These are phyloP conservation scores for Scomber japonicus DNA, from an alignment of 2,113 vertebrate species.

Conservation along the genomic window DNA sequence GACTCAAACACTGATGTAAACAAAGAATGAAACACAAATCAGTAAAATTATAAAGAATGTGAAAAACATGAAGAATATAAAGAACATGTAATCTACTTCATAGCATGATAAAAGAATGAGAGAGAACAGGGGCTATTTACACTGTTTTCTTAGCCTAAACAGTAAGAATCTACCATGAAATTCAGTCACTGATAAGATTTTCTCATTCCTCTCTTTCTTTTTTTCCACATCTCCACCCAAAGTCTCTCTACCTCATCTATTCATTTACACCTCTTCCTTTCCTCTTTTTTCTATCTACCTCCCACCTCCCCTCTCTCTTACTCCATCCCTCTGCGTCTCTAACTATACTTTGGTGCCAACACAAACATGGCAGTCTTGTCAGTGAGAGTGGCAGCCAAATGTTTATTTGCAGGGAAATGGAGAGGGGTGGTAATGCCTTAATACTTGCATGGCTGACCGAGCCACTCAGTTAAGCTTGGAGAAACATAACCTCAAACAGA, in stretches of 20 bases:
- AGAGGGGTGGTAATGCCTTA: slow-evolving; percentile 72
- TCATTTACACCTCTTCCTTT: slow-evolving; percentile 12
- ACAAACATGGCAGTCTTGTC: slow-evolving; percentile 64
- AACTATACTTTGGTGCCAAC: slow-evolving; percentile 59
- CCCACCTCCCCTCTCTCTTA: slow-evolving; percentile 8
- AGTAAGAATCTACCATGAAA: slow-evolving; percentile 37
- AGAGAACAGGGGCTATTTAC: neutral
- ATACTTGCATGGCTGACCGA: slow-evolving; percentile 54
- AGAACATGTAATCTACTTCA: slow-evolving; percentile 11
- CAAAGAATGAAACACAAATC: slow-evolving; percentile 11
- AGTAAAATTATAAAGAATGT: neutral
- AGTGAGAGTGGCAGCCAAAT: slow-evolving; percentile 60
- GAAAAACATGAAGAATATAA: neutral
- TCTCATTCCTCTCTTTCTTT: slow-evolving; percentile 15
- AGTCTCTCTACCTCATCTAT: slow-evolving; percentile 1
- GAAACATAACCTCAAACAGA: slow-evolving; percentile 58
- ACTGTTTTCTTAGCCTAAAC: slow-evolving; percentile 50
- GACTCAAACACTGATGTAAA: neutral
- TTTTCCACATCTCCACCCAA: slow-evolving; percentile 5
- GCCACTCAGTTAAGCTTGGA: slow-evolving; percentile 29
- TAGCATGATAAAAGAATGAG: slow-evolving; percentile 1
- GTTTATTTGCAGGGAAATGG: slow-evolving; percentile 75
- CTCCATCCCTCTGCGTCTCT: slow-evolving; percentile 1
- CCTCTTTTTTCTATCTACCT: slow-evolving; percentile 5
- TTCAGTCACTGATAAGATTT: slow-evolving; percentile 31